Evolutionary conservation across 1,140 invertebrate species (phyloP), one percentile per base, ranked within the genome.

Genomic region (Hylaeus anthracinus): DNA sequence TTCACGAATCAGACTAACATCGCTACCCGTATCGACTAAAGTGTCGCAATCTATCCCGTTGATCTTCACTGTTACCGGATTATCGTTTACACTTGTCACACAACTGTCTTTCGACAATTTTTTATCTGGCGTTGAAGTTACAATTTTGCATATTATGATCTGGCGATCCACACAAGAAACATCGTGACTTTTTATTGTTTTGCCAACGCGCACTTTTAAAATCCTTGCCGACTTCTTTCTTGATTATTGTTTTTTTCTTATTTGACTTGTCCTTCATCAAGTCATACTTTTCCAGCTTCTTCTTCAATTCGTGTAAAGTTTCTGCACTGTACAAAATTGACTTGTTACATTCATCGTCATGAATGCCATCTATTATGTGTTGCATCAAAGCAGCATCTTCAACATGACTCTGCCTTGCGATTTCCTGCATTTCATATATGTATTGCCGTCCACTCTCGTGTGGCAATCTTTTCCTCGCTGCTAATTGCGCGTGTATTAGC

Each of bases 21-120:
- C 80, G 45, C 77, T 83, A 2, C 81, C 84, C 6, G 72, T 83
- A 41, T 85, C 81, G 3, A 85, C 39, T 39, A 81, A 41, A 3
- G 74, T 80, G 1, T 63, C 8, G 37, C 43, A 79, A 1, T 56
- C 5, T n/a, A 39, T 12, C 26, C 69, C 76, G 4, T 72, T 75
- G 0, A 76, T 41, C n/a, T 82, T 67, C 10, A 79, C 39, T 4
- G 37, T 12, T 9, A 84, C 48, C 37, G 60, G 10, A 14, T 37
- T 4, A 63, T 26, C 37, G 60, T 8, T 37, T 26, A 37, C 1
- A 4, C 15, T 39, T 26, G n/a, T 26, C 14, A 60, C 58, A 60
- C n/a, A 63, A 39, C 10, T 63, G 5, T 39, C 60, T 26, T 26
- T 39, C 8, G 60, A 39, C n/a, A 39, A 26, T 26, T 1, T 9